Base-by-base conservation (phyloP, 2,797 vertebrate species). In the Diplodus sargus region DNA sequence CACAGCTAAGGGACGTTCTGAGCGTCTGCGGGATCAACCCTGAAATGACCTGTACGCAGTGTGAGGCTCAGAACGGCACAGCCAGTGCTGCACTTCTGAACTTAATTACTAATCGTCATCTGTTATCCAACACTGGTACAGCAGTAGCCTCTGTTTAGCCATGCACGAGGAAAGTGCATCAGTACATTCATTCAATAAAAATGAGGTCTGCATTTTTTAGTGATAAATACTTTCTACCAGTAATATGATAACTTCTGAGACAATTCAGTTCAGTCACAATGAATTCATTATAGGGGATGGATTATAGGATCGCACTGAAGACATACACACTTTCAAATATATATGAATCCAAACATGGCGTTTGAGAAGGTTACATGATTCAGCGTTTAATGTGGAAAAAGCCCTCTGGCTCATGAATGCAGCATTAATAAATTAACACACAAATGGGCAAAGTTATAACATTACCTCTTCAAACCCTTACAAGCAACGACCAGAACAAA, bases 361-460 rank as follows among this genome's bases (percentile, higher is more conserved):
- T 54, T 59, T 43, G 43, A 30, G 28, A 52, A 52, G 14, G 17
- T 63, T 67, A 63, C 47, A 60, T 15, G 76, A 70, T 82, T 60
- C 56, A 20, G 4, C 30, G 28, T 70, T 34, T 16, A 1, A 72
- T 68, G 67, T 48, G 15, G 23, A 73, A 77, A 71, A 66, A 73
- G 6, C 12, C 48, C 13, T 1, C 58, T n/a, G n/a, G n/a, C n/a
- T n/a, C n/a, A n/a, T n/a, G n/a, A n/a, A n/a, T n/a, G n/a, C n/a
- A n/a, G n/a, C n/a, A n/a, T n/a, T n/a, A n/a, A n/a, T n/a, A n/a
- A n/a, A n/a, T n/a, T n/a, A n/a, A n/a, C n/a, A n/a, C n/a, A n/a
- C n/a, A n/a, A n/a, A n/a, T n/a, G n/a, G n/a, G n/a, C n/a, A n/a
- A 60, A 57, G 48, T 30, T 52, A 69, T 70, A 72, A 71, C 59